Base-by-base conservation (phyloP, 2,797 vertebrate genomes). In the Premnoplex brunnescens region DNA sequence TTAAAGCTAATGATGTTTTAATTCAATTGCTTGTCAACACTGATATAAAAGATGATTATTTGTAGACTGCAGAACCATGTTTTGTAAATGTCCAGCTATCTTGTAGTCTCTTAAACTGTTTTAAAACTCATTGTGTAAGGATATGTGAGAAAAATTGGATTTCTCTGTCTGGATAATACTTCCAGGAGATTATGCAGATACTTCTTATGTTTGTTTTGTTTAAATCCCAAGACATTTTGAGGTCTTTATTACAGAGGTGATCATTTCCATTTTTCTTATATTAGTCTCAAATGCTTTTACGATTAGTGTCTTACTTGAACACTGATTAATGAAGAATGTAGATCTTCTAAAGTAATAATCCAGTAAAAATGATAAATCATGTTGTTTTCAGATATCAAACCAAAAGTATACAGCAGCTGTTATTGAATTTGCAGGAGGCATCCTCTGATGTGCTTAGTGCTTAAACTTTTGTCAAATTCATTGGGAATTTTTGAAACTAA, bases 321-420 rank as follows among this genome's bases (percentile, higher is more conserved):
- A 76, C n/a, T 81, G 76, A 92, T 91, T 91, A 94, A 89, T 91
- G 89, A 92, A 92, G 91, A 88, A 95, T 49, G 46, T 76, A 81
- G 39, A 78, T 37, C 28, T 84, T 66, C 80, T 81, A 46, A 92
- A 73, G 69, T 74, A 92, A 91, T 73, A 92, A 95, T 44, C 48
- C 37, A 82, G 56, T 76, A 86, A 93, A 96, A 76, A 89, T 48
- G 10, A 92, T 91, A 95, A 95, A 91, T 88, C 59, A 74, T 78
- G 26, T 72, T 84, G 46, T 62, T 95, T 95, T 88, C 91, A 90
- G 41, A 73, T 90, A 92, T 85, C 56, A 92, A 88, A 89, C 32
- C 55, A 51, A 89, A 85, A 73, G 4, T 41, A 68, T 66, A 59
- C 4, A 9, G 11, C 76, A 94, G 26, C 55, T 88, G 73, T 43